Base-by-base conservation (phyloP, 1,140 invertebrate species). In the Drosophila sucinea region DNA sequence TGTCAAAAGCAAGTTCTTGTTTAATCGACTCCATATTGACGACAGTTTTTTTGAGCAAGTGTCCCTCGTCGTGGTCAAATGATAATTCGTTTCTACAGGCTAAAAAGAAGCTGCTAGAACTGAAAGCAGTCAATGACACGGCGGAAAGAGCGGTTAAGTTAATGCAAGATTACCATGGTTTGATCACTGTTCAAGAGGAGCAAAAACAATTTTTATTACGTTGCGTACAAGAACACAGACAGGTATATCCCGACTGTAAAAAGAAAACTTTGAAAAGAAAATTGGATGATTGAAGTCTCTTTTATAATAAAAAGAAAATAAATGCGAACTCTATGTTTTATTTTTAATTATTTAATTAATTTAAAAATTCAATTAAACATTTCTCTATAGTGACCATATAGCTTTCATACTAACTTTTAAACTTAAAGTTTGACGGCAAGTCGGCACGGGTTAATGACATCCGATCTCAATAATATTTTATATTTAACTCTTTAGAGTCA, bases 401-500 rank as follows among this genome's bases (percentile, higher is more conserved):
- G 35, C 11, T 32, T 11, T 17, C 11, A 32, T 57, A 32, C 30
- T 32, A 38, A 38, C 7, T 35, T 60, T 60, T 60, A 33, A 25
- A 35, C 10, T 60, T 35, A 35, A 60, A 23, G 23, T 60, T 60
- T 35, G 57, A 25, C 33, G n/a, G 6, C 57, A 60, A 38, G n/a
- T 54, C 25, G 33, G 17, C 30, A 60, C 17, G 57, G 33, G 57
- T 60, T 60, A 35, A 17, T 17, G 30, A 35, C 17, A 38, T 40
- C 33, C 17, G 23, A 60, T 60, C 57, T 23, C 17, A 35, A 60
- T 60, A 60, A 60, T 60, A 60, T 60, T 60, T 60, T 35, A 35
- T 60, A 35, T 60, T 5, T 60, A 38, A 25, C 33, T 60, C n/a
- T 10, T 35, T 44, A 32, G 27, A 40, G 41, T 29, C 38, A 61